Percentiles rank a stretch among this genome's conserved stretches.
These are phyloP conservation scores for Liopterus haemorrhoidalis DNA, from an alignment of 2,888 invertebrate species.

Conservation along the genomic window DNA sequence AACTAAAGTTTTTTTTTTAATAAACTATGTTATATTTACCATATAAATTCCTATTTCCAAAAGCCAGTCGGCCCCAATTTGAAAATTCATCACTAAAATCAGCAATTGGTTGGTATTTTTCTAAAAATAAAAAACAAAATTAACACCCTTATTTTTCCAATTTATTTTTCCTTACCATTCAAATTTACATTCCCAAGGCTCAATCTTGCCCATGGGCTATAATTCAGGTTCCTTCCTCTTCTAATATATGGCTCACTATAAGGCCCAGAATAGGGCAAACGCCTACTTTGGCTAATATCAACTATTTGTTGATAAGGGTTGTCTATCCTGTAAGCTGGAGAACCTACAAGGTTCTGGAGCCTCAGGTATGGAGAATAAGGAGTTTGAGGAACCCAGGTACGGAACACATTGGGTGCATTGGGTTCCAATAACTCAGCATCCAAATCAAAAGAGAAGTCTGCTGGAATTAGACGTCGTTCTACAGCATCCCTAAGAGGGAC, in stretches of 20 bases:
- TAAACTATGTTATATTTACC: too few species aligned
- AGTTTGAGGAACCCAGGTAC: constrained; percentile 19
- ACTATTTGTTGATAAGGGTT: constrained; percentile 38
- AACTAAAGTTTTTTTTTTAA: too few species aligned
- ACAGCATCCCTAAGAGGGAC: constrained; percentile 66
- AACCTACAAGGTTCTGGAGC: constrained; percentile 31
- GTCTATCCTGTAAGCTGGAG: constrained; percentile 37
- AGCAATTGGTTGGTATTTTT: too few species aligned
- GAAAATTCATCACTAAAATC: too few species aligned
- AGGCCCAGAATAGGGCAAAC: constrained; percentile 29
- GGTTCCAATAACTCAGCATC: constrained; percentile 25
- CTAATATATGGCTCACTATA: constrained; percentile 30
- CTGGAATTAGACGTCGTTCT: constrained; percentile 52
- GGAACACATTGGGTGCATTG: constrained; percentile 12
- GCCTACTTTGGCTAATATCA: constrained; percentile 25
- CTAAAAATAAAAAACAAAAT: too few species aligned
- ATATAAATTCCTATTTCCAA: too few species aligned
- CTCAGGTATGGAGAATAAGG: constrained; percentile 34
- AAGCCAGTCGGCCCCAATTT: too few species aligned
- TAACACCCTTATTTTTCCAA: too few species aligned
- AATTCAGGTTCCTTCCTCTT: constrained; percentile 28
- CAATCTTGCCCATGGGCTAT: not conserved
- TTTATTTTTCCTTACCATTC: too few species aligned
- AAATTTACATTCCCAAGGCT: too few species aligned
- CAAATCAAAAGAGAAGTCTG: constrained; percentile 35